Percentiles rank a stretch among this genome's conserved stretches.
These are phyloP conservation scores for Hyperoplus lanceolatus DNA, from an alignment of 2,797 vertebrate genomes.

Conservation along the genomic window DNA sequence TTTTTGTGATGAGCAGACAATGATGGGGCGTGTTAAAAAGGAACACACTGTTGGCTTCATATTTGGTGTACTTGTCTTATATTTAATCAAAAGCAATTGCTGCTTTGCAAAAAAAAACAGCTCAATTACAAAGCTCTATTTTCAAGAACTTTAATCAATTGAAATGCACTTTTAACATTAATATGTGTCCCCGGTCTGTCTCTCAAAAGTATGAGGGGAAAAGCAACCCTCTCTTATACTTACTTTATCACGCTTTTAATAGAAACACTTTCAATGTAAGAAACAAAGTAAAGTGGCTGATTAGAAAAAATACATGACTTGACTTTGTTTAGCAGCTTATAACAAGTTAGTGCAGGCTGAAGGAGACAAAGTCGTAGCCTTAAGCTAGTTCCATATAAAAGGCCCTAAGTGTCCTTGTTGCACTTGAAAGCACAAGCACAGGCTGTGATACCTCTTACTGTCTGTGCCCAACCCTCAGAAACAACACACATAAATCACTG, in stretches of 20 bases:
- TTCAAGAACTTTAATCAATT: no score
- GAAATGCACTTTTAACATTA: no score
- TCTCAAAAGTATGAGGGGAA: no score
- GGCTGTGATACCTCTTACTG: neutral
- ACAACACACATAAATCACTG: conserved; percentile 7
- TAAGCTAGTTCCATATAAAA: conserved; percentile 13
- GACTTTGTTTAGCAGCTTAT: neutral
- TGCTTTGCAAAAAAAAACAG: neutral
- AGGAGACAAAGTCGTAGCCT: conserved; percentile 5
- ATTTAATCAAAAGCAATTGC: neutral
- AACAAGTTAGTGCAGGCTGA: conserved; percentile 9
- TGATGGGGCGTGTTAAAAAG: neutral
- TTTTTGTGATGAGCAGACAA: neutral
- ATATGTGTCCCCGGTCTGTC: no score
- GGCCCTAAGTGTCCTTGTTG: neutral
- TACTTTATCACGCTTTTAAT: neutral
- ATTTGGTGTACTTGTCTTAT: neutral
- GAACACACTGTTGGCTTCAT: neutral
- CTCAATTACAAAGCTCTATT: no score
- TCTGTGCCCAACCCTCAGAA: neutral
- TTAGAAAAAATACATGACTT: neutral
- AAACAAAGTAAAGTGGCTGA: neutral
- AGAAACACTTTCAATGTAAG: neutral
- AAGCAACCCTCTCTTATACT: no score
- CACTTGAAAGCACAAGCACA: conserved; percentile 16